Percentiles rank a stretch among this genome's conserved stretches.
phyloP scores from a whole-genome alignment of 2,113 vertebrate species.

The Scartelaos histophorus region DNA sequence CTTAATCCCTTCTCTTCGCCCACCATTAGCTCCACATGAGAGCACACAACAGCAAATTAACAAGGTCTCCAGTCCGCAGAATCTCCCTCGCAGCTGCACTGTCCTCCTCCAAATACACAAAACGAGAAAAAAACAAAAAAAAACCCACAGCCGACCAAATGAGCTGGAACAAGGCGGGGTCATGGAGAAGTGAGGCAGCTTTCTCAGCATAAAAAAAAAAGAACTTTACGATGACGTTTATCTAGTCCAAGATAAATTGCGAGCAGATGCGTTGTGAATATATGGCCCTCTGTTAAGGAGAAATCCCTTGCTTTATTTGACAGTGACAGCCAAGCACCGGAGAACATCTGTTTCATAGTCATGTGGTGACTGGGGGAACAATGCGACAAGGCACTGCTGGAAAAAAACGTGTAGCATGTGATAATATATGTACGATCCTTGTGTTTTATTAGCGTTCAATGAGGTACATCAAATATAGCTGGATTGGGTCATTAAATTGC shows the following conservation, averaged over 20 bases:
- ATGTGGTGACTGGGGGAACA: constrained; percentile 3
- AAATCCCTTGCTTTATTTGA: constrained; percentile 11
- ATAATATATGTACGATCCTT: not conserved
- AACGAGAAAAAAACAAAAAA: constrained; percentile 43
- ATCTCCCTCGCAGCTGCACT: constrained; percentile 67
- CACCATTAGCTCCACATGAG: constrained; percentile 49
- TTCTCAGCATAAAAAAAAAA: constrained; percentile 57
- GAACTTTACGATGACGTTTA: constrained; percentile 41
- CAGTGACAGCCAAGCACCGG: constrained; percentile 1
- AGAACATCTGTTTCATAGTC: constrained; percentile 26
- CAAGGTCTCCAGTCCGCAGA: constrained; percentile 49
- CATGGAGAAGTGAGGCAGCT: constrained; percentile 62
- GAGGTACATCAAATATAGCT: not conserved
- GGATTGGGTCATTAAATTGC: not conserved
- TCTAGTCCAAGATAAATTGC: constrained; percentile 55
- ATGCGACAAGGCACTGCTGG: not conserved
- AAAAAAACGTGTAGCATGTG: not conserved
- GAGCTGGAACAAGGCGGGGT: constrained; percentile 64
- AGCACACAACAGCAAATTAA: constrained; percentile 55
- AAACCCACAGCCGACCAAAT: constrained; percentile 69
- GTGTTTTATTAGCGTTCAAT: not conserved
- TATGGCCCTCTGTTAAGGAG: constrained; percentile 23
- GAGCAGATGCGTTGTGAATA: constrained; percentile 43
- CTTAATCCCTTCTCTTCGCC: constrained; percentile 19
- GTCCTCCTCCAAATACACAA: constrained; percentile 40